Conservation (phyloP, 1,140 invertebrate genomes). For the Laupala kohalensis region DNA sequence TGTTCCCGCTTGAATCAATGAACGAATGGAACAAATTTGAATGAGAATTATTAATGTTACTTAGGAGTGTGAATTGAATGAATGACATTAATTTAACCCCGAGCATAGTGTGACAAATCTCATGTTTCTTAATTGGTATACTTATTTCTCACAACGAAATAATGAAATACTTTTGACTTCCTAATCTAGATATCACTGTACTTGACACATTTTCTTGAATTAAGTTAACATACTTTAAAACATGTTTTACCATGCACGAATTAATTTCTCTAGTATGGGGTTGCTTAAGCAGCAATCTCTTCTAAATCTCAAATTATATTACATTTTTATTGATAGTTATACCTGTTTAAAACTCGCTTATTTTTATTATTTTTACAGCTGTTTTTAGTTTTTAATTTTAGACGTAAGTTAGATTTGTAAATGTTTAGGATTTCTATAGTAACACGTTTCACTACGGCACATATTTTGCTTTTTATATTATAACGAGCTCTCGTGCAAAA, state of each 20-base stretch:
- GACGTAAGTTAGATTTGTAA: not conserved
- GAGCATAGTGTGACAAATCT: not conserved
- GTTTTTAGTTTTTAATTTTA: not conserved
- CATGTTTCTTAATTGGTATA: not conserved
- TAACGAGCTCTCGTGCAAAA: not conserved
- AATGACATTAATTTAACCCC: not conserved
- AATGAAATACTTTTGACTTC: not conserved
- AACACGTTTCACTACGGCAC: not conserved
- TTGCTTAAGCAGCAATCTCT: not conserved
- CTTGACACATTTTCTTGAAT: not conserved
- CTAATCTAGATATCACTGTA: not conserved
- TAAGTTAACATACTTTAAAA: not conserved
- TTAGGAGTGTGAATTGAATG: not conserved
- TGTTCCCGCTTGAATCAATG: not conserved
- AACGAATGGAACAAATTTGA: not conserved
- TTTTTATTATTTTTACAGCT: not conserved
- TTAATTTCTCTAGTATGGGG: not conserved
- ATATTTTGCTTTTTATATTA: not conserved
- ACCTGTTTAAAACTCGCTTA: not conserved
- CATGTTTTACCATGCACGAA: not conserved
- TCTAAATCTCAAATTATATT: not conserved
- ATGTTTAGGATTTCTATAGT: not conserved
- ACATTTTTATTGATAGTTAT: not conserved
- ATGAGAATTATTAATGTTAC: not conserved
- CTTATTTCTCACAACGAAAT: not conserved